phyloP scores from a whole-genome alignment of 2,113 vertebrate genomes.

The Anhinga rufa region DNA sequence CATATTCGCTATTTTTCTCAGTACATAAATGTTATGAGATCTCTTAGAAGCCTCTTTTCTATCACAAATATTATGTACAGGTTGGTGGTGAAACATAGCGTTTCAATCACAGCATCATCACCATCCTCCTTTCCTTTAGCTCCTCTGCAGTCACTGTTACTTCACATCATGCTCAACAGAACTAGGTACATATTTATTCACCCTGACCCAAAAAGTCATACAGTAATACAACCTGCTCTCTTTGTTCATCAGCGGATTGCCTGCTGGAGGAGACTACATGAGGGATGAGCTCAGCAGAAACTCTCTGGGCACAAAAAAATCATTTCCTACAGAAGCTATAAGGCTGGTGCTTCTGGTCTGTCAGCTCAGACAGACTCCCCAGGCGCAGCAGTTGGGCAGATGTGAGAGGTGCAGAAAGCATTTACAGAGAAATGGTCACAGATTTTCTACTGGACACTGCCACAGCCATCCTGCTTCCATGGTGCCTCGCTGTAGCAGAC shows the following conservation, averaged over 20 bases:
- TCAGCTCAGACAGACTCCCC: neutral
- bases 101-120: neutral
- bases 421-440: rapidly evolving
- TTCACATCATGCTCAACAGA: neutral
- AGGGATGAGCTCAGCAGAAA: neutral
- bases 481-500: neutral
- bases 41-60: neutral
- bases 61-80: rapidly evolving
- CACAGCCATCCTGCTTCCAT: neutral
- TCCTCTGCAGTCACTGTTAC: neutral
- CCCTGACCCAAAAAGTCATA: neutral
- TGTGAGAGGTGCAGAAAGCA: neutral
- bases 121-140: neutral
- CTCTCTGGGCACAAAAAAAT: neutral
- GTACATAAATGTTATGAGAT: neutral
- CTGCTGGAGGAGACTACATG: neutral
- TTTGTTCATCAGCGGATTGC: neutral
- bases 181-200: neutral
- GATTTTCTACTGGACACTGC: neutral
- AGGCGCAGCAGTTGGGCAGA: neutral
- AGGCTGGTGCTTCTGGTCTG: neutral
- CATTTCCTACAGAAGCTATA: neutral
- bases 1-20: neutral
- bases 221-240: neutral
- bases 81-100: neutral